Evolutionary conservation across 2,797 vertebrate species (phyloP).

Genomic region (Rhadinocentrus ornatus): DNA sequence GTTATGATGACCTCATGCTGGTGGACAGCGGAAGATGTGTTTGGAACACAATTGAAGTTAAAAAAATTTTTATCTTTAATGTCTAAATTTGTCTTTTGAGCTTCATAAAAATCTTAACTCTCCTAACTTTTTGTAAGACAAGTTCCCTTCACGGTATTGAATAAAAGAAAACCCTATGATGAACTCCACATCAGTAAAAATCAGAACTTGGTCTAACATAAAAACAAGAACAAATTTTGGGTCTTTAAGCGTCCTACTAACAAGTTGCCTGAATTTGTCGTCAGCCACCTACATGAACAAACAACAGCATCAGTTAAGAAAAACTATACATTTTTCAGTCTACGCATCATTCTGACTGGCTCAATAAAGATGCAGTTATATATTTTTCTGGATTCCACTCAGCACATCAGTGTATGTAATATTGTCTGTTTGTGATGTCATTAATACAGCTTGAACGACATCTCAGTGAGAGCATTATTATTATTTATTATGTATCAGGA

Average conservation of each 20-base stretch:
- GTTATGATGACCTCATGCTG: too few species aligned
- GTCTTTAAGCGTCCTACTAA: conserved; percentile 6
- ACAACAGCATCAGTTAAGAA: conserved; percentile 17
- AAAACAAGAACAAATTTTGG: neutral
- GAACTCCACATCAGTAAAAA: neutral
- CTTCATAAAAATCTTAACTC: too few species aligned
- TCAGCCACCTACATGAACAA: neutral
- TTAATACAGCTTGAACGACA: conserved; percentile 18
- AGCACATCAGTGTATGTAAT: conserved; percentile 12
- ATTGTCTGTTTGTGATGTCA: conserved; percentile 14
- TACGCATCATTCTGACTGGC: neutral
- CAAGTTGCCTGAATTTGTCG: neutral
- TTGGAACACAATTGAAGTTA: too few species aligned
- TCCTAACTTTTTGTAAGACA: too few species aligned
- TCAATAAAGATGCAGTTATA: neutral
- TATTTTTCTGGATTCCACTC: conserved; percentile 11
- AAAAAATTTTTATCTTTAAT: too few species aligned
- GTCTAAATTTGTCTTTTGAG: too few species aligned
- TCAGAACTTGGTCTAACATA: neutral
- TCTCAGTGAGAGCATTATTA: conserved; percentile 18
- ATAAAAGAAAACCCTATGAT: too few species aligned
- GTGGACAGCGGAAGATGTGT: too few species aligned
- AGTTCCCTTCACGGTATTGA: too few species aligned
- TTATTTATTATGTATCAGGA: conserved; percentile 15
- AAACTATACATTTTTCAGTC: neutral